phyloP scores from a whole-genome alignment of 1,140 invertebrate genomes.

The Aphelenchoides fujianensis region DNA sequence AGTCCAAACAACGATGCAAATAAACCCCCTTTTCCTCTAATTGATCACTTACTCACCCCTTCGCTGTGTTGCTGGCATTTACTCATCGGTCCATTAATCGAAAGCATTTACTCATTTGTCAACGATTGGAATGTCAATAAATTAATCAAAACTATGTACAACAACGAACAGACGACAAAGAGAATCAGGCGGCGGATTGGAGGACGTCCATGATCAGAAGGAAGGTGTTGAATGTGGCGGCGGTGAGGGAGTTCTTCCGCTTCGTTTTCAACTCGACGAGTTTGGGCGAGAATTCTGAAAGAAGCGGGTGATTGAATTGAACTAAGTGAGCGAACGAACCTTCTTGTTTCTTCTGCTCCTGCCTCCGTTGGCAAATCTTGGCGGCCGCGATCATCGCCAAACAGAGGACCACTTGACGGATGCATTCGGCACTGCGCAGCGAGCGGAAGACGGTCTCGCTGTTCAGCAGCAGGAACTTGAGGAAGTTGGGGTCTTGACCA shows the following conservation, averaged over 20 bases:
- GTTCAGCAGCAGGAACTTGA: neutral
- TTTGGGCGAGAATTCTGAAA: neutral
- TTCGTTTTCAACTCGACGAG: neutral
- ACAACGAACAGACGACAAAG: no score
- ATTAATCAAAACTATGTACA: neutral
- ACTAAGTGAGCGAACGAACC: neutral
- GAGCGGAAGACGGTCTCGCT: neutral
- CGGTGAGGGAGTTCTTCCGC: neutral
- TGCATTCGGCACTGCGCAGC: neutral
- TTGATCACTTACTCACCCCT: neutral
- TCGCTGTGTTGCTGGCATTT: neutral
- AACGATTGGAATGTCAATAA: neutral
- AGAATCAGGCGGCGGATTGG: neutral
- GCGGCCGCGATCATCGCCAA: neutral
- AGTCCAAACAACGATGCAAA: slow-evolving; percentile 8
- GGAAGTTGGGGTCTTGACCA: neutral
- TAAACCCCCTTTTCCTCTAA: no score
- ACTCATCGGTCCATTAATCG: neutral
- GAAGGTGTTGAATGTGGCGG: neutral
- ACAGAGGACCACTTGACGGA: neutral
- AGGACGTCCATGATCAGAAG: neutral
- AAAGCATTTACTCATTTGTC: neutral
- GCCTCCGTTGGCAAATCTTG: neutral
- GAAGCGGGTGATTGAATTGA: neutral
- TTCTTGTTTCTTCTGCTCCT: neutral